A percentile compares a stretch with the other conserved stretches of the same genome.
phyloP scores from a whole-genome alignment of 2,888 invertebrate species.

The Drosophila subsilvestris region DNA sequence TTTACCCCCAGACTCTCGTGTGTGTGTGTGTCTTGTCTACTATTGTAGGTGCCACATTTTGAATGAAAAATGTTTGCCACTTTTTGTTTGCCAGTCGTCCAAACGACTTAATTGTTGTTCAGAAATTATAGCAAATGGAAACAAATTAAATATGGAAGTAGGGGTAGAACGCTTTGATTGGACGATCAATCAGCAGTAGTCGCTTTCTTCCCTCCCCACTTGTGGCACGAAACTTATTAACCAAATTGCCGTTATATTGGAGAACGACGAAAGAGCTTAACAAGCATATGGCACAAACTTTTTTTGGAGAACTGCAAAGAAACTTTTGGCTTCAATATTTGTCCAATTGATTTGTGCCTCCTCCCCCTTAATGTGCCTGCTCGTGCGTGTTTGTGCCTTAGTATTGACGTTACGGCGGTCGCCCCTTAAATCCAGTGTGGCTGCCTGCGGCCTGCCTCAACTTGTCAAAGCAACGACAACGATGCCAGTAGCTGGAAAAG shows the following conservation, averaged over 20 bases:
- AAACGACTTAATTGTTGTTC: constrained; percentile 32
- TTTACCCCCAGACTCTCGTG: constrained; percentile 39
- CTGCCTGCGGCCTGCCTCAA: constrained; percentile 44
- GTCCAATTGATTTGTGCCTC: constrained; percentile 69
- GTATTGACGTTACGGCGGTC: constrained; percentile 44
- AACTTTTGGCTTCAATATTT: constrained; percentile 54
- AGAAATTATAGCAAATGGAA: background rate
- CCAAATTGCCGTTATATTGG: constrained; percentile 50
- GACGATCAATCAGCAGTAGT: background rate
- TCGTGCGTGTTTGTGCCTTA: constrained; percentile 69
- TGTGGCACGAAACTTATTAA: constrained; percentile 36
- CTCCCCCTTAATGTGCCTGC: constrained; percentile 4
- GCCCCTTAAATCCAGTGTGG: constrained; percentile 19
- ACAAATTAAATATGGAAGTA: background rate
- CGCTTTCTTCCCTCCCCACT: background rate
- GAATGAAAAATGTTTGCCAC: constrained; percentile 39
- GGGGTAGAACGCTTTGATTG: background rate
- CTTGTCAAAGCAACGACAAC: constrained; percentile 55
- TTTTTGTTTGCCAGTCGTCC: constrained; percentile 3
- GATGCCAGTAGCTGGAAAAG: constrained; percentile 21
- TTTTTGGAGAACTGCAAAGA: constrained; percentile 15
- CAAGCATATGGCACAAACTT: constrained; percentile 41
- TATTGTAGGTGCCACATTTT: constrained; percentile 34
- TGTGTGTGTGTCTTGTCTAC: background rate
- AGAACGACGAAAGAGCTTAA: constrained; percentile 22